phyloP scores from a whole-genome alignment of 2,113 vertebrate genomes.

The Oenanthe melanoleuca region DNA sequence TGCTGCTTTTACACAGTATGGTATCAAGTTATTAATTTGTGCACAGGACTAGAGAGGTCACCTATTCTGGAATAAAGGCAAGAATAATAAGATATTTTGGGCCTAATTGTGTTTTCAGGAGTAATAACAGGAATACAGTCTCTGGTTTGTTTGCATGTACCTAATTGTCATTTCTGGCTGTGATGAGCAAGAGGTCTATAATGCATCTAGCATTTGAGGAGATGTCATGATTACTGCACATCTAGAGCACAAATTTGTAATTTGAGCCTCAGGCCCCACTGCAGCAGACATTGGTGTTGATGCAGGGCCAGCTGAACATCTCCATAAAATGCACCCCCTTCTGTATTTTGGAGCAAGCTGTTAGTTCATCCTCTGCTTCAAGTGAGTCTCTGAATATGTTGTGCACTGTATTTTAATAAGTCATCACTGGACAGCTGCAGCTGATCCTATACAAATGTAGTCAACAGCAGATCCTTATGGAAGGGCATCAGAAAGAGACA shows the following conservation, averaged over 20 bases:
- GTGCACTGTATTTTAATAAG: not conserved
- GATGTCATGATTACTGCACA: not conserved
- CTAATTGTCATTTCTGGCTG: not conserved
- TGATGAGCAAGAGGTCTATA: not conserved
- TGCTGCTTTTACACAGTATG: not conserved
- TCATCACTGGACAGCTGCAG: not conserved
- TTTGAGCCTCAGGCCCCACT: not conserved
- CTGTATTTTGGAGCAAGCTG: not conserved
- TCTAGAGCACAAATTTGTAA: not conserved
- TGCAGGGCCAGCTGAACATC: not conserved
- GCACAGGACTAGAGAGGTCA: not conserved
- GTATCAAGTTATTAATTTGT: not conserved
- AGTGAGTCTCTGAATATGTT: not conserved
- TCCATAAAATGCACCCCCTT: not conserved
- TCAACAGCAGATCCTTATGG: not conserved
- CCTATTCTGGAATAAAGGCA: not conserved
- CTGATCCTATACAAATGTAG: not conserved
- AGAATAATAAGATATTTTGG: not conserved
- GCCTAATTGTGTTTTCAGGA: not conserved
- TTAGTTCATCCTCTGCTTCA: not conserved
- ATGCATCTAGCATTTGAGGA: not conserved
- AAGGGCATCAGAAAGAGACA: not conserved
- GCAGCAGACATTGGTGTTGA: not conserved
- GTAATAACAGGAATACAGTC: not conserved
- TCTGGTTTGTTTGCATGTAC: not conserved